Conservation (phyloP, 2,797 vertebrate species). For the Euthynnus affinis region DNA sequence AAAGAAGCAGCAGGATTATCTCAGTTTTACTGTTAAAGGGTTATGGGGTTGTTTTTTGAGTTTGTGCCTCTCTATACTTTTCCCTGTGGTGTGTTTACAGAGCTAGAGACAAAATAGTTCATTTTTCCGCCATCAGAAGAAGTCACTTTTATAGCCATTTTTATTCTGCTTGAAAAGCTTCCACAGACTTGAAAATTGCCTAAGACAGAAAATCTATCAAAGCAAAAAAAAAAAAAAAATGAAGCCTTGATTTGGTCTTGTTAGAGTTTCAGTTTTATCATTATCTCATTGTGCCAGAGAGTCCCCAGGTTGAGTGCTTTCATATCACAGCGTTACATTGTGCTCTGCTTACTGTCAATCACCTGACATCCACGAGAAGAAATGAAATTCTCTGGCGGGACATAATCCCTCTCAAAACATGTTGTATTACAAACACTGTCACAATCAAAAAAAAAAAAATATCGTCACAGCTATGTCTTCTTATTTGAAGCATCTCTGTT, state of each 20-base stretch:
- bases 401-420: constrained; percentile 66
- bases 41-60: constrained; percentile 30
- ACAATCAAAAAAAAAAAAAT: constrained; percentile 15
- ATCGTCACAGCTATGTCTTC: constrained; percentile 29
- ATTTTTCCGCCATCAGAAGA: constrained; percentile 24
- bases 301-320: constrained; percentile 73
- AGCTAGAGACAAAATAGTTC: constrained; percentile 8
- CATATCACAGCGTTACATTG: constrained; percentile 61
- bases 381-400: constrained; percentile 56
- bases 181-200: constrained; percentile 54
- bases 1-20: neutral
- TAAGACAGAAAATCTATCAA: constrained; percentile 70
- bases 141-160: constrained; percentile 25
- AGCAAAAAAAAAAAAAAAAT: neutral
- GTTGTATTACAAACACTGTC: constrained; percentile 56
- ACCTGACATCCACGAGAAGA: constrained; percentile 54
- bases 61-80: constrained; percentile 2
- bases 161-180: constrained; percentile 36
- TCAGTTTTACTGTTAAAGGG: constrained; percentile 16
- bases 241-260: constrained; percentile 64
- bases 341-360: constrained; percentile 68
- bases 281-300: constrained; percentile 73
- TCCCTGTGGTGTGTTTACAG: constrained; percentile 27
- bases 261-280: constrained; percentile 66
- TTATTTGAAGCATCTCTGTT: constrained; percentile 45